Evolutionary conservation across 2,888 invertebrate genomes (phyloP).

Genomic region (Acanthopleura granulata): DNA sequence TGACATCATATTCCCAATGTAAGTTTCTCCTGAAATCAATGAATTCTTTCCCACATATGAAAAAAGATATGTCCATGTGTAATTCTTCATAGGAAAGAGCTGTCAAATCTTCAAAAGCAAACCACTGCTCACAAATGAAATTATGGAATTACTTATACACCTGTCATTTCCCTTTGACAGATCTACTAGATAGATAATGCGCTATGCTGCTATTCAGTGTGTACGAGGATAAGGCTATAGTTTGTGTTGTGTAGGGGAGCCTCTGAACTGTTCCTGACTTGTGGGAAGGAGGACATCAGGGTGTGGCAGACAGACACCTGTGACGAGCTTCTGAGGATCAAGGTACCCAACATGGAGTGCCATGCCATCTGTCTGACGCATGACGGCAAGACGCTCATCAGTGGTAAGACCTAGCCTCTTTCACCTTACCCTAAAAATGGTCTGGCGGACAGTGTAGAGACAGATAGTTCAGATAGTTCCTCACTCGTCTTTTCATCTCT

Average conservation of each 20-base stretch:
- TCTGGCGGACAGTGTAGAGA: too few species aligned
- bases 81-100: too few species aligned
- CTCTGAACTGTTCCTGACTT: constrained; percentile 89
- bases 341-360: constrained; percentile 89
- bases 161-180: background rate
- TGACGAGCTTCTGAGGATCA: constrained; percentile 85
- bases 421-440: background rate
- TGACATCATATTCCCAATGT: constrained; percentile 87
- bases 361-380: constrained; percentile 82
- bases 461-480: too few species aligned
- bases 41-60: too few species aligned
- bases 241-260: constrained; percentile 57
- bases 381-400: constrained; percentile 85
- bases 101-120: too few species aligned
- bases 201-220: background rate
- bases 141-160: too few species aligned
- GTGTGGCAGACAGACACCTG: constrained; percentile 85
- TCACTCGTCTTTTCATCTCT: too few species aligned
- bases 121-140: too few species aligned
- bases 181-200: background rate
- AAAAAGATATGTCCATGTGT: too few species aligned
- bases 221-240: background rate
- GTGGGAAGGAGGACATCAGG: constrained; percentile 86
- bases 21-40: constrained; percentile 66
- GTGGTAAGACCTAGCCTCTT: constrained; percentile 70